Evolutionary conservation across 1,140 invertebrate species (phyloP), one percentile per base, ranked within the genome.

Genomic region (Brachystomella parvula): DNA sequence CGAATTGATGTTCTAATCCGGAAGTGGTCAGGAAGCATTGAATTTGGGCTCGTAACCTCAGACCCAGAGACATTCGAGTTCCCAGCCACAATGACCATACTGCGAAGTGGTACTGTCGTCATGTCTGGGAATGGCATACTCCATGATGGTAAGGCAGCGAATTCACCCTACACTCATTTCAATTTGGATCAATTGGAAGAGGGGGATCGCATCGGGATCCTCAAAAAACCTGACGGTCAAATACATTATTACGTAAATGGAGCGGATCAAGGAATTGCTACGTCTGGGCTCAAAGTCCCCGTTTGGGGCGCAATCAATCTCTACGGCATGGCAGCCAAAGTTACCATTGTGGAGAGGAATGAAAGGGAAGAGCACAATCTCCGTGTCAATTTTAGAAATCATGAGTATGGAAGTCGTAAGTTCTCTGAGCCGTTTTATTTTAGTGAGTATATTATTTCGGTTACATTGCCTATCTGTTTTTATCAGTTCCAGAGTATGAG

Each of bases 71-170:
- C 85, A 0, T 81, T 98, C 64, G 87, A 94, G 56, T 96, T 96
- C 79, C 94, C 94, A 29, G 91, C 92, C 1, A 98, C 94, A 17
- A 96, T 98, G 93, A 98, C 94, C 1, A 96, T 96, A 78, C 90
- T 97, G 87, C 83, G 92, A 64, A 89, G 89, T 19, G 93, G 94
- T 1, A 96, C 93, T 1, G 93, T 93, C 2, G 96, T 97, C 90
- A 96, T 97, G 92, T 95, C 92, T 39, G 93, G 94, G 0, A 73
- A 71, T 80, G 93, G 93, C 44, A 95, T 97, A 72, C 79, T 96
- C 2, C 89, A 92, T 6, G 96, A 96, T 79, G 93, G 93, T 2
- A 93, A 95, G 79, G 92, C 92, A 2, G 94, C 89, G 1, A 85
- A 90, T 65, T 82, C 90, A 32, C 92, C 96, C 77, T 96, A 97